phyloP scores from a whole-genome alignment of 2,888 invertebrate genomes.

The Oscheius myriophilus region DNA sequence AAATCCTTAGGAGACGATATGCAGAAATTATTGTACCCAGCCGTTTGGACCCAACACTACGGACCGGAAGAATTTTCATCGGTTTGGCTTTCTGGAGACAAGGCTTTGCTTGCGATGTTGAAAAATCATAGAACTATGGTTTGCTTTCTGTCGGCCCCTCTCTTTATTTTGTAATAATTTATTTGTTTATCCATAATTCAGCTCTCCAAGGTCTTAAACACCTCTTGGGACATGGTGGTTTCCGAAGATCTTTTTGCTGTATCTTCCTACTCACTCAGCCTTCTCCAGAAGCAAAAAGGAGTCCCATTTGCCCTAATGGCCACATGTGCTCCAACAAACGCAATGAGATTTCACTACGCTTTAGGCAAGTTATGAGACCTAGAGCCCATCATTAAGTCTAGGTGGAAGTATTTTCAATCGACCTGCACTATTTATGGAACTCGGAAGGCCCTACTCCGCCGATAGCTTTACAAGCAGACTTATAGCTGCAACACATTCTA shows the following conservation, averaged over 20 bases:
- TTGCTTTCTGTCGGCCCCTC: not conserved
- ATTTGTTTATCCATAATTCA: conserved; percentile 11
- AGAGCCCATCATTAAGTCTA: too few relatives aligned
- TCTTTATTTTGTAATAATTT: not conserved
- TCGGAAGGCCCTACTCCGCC: not conserved
- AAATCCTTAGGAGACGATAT: not conserved
- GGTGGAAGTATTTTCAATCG: conserved; percentile 11
- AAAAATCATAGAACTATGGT: conserved; percentile 22
- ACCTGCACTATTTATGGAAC: conserved; percentile 14
- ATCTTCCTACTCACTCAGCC: conserved; percentile 37
- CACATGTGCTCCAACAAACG: conserved; percentile 23
- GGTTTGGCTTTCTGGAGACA: conserved; percentile 27
- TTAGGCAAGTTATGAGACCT: conserved; percentile 3
- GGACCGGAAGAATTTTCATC: conserved; percentile 11
- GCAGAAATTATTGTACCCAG: conserved; percentile 6
- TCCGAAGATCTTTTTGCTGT: conserved; percentile 50
- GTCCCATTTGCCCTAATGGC: conserved; percentile 15
- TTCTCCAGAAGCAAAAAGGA: conserved; percentile 14
- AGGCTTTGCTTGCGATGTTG: conserved; percentile 30
- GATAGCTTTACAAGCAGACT: conserved; percentile 3
- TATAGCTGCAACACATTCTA: conserved; percentile 1
- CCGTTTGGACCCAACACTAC: conserved; percentile 12
- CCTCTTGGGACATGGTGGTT: conserved; percentile 47
- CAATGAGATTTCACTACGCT: conserved; percentile 18
- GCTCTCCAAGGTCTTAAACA: conserved; percentile 31